Conservation (phyloP, 2,888 invertebrate genomes). For the Homarus gammarus region DNA sequence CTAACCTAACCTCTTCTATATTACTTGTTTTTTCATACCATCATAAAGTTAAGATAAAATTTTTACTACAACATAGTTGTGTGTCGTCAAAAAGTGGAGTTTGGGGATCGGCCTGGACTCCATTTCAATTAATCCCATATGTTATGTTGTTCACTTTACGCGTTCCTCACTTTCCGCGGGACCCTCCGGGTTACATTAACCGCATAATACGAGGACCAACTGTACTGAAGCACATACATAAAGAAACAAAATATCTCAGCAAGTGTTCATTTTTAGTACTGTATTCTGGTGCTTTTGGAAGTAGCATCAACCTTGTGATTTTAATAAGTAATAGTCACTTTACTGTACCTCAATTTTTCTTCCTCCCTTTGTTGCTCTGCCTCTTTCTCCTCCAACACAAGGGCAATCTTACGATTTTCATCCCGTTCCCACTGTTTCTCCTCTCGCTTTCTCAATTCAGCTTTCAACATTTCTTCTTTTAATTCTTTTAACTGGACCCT, state of each 20-base stretch:
- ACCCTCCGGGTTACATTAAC: no score
- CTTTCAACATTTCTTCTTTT: slow-evolving; percentile 55
- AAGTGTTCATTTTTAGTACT: background rate
- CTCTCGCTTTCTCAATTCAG: slow-evolving; percentile 19
- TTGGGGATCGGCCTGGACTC: no score
- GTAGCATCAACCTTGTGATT: background rate
- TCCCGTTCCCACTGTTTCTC: slow-evolving; percentile 31
- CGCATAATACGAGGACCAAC: no score
- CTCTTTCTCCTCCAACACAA: slow-evolving; percentile 29
- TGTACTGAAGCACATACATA: no score
- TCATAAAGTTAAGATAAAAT: no score
- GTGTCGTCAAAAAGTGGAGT: no score
- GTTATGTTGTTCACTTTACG: no score
- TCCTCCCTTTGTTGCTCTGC: slow-evolving; percentile 23
- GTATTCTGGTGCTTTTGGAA: background rate
- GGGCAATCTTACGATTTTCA: slow-evolving; percentile 29
- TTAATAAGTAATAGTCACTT: background rate
- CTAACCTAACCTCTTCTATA: no score
- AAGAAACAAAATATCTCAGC: background rate
- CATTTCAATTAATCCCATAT: no score
- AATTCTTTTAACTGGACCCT: slow-evolving; percentile 30
- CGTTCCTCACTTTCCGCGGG: no score
- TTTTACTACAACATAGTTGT: no score
- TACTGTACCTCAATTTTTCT: slow-evolving; percentile 27
- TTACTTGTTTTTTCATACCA: no score